Conservation (phyloP, 2,888 invertebrate genomes). For the Tinea semifulvella region DNA sequence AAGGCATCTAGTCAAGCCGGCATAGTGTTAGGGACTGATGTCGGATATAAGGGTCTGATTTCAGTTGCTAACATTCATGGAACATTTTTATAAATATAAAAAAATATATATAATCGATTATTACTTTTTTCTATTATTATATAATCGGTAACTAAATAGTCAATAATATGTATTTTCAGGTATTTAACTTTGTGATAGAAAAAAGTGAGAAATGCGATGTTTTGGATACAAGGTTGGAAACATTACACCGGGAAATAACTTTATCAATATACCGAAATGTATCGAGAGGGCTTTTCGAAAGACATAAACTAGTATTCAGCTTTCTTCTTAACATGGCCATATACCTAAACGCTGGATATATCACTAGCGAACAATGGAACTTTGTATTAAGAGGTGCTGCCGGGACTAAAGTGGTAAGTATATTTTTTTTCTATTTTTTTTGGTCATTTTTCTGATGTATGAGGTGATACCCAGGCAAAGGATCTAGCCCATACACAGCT, state of each 20-base stretch:
- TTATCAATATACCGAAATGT: slow-evolving; percentile 86
- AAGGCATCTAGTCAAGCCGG: too few relatives aligned
- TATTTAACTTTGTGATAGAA: slow-evolving; percentile 84
- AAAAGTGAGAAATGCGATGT: slow-evolving; percentile 74
- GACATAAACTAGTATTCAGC: slow-evolving; percentile 89
- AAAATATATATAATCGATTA: too few relatives aligned
- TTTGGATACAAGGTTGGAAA: slow-evolving; percentile 72
- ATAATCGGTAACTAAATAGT: too few relatives aligned
- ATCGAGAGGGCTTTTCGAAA: slow-evolving; percentile 89
- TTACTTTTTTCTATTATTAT: too few relatives aligned
- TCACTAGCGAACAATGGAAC: slow-evolving; percentile 74
- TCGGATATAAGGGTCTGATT: too few relatives aligned
- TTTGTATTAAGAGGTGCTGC: slow-evolving; percentile 81
- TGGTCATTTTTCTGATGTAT: too few relatives aligned
- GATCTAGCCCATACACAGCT: too few relatives aligned
- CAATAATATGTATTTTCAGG: slow-evolving; percentile 59
- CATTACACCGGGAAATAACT: slow-evolving; percentile 80
- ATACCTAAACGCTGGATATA: slow-evolving; percentile 68
- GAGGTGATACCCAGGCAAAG: too few relatives aligned
- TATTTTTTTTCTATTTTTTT: background rate
- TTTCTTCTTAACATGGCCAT: slow-evolving; percentile 84
- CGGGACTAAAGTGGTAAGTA: slow-evolving; percentile 56
- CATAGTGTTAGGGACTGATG: too few relatives aligned
- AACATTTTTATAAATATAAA: too few relatives aligned
- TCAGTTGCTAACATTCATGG: too few relatives aligned